Percentiles rank a stretch among this genome's conserved stretches.
phyloP scores from a whole-genome alignment of 2,797 vertebrate genomes.

The Characodon lateralis region DNA sequence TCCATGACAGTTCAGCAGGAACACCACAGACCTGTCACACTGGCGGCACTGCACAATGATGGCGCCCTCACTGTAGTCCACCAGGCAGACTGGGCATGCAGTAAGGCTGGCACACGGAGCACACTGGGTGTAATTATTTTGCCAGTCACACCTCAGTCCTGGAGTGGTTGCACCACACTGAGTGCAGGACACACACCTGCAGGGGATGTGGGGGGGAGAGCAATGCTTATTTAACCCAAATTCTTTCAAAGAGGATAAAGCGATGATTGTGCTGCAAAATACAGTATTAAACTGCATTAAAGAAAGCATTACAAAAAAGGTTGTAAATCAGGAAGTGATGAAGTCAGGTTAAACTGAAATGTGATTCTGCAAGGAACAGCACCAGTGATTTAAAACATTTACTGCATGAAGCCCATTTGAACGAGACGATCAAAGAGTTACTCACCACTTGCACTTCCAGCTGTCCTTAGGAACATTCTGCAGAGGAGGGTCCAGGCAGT shows the following conservation, averaged over 20 bases:
- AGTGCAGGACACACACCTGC: slow-evolving; percentile 96
- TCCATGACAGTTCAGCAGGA: slow-evolving; percentile 31
- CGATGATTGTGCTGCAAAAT: not conserved
- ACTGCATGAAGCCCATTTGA: not conserved
- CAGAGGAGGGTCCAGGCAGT: slow-evolving; percentile 95
- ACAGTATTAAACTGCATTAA: not conserved
- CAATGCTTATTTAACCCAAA: slow-evolving; percentile 43
- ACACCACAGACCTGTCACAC: slow-evolving; percentile 89
- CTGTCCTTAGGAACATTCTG: slow-evolving; percentile 98
- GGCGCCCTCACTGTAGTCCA: slow-evolving; percentile 92
- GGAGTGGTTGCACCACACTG: slow-evolving; percentile 95
- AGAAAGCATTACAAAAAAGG: slow-evolving; percentile 3
- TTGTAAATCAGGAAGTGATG: not conserved
- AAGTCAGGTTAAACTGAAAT: not conserved
- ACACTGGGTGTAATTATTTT: slow-evolving; percentile 98
- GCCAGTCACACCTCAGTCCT: slow-evolving; percentile 95
- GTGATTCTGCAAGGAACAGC: not conserved
- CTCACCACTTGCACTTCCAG: slow-evolving; percentile 99
- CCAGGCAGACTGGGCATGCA: slow-evolving; percentile 89
- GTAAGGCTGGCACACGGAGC: slow-evolving; percentile 94
- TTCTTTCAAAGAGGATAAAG: slow-evolving; percentile 29
- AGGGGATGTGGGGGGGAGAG: slow-evolving; percentile 39
- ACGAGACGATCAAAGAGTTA: not conserved
- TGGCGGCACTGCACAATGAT: slow-evolving; percentile 96
- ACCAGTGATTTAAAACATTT: slow-evolving; percentile 5